Percentiles rank a stretch among this genome's conserved stretches.
Conservation (phyloP, 2,113 vertebrate genomes). For the Oreochromis tanganicae region DNA sequence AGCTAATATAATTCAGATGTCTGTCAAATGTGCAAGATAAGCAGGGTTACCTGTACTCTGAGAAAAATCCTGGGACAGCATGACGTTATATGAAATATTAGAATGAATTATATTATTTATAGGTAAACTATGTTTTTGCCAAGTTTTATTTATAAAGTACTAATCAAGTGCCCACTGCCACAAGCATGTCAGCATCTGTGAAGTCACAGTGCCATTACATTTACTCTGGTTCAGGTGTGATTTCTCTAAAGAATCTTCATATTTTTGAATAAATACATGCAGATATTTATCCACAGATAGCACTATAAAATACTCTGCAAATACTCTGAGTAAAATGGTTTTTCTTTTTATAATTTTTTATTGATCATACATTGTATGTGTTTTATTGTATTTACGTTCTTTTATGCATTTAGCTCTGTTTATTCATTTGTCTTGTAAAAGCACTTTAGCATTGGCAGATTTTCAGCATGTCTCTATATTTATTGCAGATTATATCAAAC, state of each 20-base stretch:
- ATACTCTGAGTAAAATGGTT: neutral
- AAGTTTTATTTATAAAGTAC: neutral
- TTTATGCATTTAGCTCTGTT: neutral
- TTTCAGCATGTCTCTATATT: neutral
- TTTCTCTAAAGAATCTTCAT: neutral
- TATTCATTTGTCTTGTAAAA: neutral
- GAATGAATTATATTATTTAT: neutral
- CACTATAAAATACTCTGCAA: neutral
- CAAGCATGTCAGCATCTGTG: neutral
- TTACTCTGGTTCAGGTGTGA: neutral
- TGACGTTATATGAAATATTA: neutral
- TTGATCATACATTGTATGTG: neutral
- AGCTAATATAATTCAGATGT: constrained; percentile 31
- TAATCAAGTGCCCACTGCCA: neutral
- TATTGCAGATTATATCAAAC: neutral
- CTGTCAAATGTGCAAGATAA: constrained; percentile 41
- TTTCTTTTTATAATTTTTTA: neutral
- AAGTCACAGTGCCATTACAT: neutral
- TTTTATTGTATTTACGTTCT: neutral
- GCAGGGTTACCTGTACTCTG: neutral
- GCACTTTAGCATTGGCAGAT: neutral
- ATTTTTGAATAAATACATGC: neutral
- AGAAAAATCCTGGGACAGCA: neutral
- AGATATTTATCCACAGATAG: neutral
- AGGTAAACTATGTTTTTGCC: neutral